A percentile compares a stretch with the other conserved stretches of the same genome.
Evolutionary conservation across 2,888 invertebrate species (phyloP).

Genomic region (Hirudinaria manillensis): DNA sequence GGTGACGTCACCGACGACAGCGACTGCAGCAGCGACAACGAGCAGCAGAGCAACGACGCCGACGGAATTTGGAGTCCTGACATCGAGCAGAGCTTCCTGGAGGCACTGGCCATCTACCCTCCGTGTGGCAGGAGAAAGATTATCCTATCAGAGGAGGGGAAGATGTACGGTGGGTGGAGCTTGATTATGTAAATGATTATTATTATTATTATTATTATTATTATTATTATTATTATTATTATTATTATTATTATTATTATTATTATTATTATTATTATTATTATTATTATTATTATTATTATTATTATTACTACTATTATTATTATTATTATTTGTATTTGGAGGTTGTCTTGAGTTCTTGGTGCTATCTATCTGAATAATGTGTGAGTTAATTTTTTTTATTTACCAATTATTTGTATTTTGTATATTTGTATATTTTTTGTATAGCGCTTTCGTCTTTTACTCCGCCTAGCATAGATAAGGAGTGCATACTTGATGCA

Average conservation of each 20-base stretch:
- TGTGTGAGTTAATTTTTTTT: too few species aligned
- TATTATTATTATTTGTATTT: too few species aligned
- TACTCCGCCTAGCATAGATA: too few species aligned
- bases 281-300: conserved; percentile 36
- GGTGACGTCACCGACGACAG: conserved; percentile 23
- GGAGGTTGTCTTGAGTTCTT: too few species aligned
- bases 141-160: conserved; percentile 98
- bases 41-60: conserved; percentile 67
- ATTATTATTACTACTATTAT: too few species aligned
- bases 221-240: conserved; percentile 29
- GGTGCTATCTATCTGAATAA: too few species aligned
- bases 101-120: conserved; percentile 97
- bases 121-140: conserved; percentile 98
- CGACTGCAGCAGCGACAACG: conserved; percentile 80
- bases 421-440: too few species aligned
- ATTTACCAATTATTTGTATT: too few species aligned
- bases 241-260: conserved; percentile 35
- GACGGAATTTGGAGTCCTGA: conserved; percentile 99
- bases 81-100: conserved; percentile 99
- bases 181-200: background rate
- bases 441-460: too few species aligned
- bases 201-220: background rate
- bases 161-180: conserved; percentile 82
- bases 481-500: too few species aligned
- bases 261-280: conserved; percentile 33